phyloP scores from a whole-genome alignment of 2,888 invertebrate genomes.

The Hypercompe scribonia region DNA sequence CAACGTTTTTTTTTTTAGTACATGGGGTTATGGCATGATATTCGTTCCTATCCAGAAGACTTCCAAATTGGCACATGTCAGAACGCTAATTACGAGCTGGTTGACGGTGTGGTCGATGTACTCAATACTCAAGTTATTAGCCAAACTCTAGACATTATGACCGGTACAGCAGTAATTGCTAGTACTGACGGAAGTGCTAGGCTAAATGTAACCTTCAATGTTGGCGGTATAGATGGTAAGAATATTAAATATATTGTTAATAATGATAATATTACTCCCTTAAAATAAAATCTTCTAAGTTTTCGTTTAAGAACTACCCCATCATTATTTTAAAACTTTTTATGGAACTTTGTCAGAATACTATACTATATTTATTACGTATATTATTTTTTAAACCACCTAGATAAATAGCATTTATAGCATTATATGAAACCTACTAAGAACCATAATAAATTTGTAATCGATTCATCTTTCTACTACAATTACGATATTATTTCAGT shows the following conservation, averaged over 20 bases:
- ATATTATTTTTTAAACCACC: neutral
- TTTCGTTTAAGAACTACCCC: too few species aligned
- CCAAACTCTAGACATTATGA: slow-evolving; percentile 60
- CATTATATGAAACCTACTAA: neutral
- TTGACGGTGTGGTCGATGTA: slow-evolving; percentile 49
- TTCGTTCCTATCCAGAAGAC: slow-evolving; percentile 63
- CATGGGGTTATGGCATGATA: slow-evolving; percentile 66
- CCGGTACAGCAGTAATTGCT: slow-evolving; percentile 59
- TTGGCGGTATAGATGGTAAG: slow-evolving; percentile 68
- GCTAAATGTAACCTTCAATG: slow-evolving; percentile 87
- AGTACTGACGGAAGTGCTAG: slow-evolving; percentile 86
- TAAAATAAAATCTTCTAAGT: neutral
- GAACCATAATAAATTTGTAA: neutral
- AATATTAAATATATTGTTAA: neutral
- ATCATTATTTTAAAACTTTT: too few species aligned
- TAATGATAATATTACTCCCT: too few species aligned
- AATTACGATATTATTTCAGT: slow-evolving; percentile 52
- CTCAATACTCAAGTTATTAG: slow-evolving; percentile 66
- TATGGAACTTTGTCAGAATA: too few species aligned
- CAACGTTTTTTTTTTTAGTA: slow-evolving; percentile 51
- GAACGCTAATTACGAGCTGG: slow-evolving; percentile 62
- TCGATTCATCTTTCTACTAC: neutral
- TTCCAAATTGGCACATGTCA: slow-evolving; percentile 69
- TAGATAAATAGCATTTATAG: neutral
- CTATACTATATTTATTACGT: too few species aligned